Evolutionary conservation across 2,113 vertebrate genomes (phyloP), one percentile per base, ranked within the genome.

Genomic region (Sialia sialis): DNA sequence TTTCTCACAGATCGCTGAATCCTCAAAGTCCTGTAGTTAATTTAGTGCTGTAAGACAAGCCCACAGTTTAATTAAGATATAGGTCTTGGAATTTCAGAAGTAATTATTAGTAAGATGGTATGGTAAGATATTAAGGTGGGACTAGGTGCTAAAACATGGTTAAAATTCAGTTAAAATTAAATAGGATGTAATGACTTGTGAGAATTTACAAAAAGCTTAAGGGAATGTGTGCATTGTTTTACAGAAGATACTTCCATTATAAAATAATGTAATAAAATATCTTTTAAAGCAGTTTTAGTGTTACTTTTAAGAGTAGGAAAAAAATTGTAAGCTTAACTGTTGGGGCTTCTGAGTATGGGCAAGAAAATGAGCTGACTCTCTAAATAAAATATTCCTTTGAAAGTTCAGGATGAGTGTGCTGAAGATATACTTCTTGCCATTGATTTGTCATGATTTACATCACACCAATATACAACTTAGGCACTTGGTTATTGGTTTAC

Each of bases 81-180:
- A 78, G 56, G 41, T 70, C 16, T 36, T 90, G 38, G 29, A 91
- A 83, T 85, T 74, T 94, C 55, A 48, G 15, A 89, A 58, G 12
- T 1, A 9, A 59, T 83, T 84, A 80, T 66, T 66, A 52, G 12
- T 55, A 48, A 63, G 72, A 84, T 81, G 22, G 9, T 77, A n/a
- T 73, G 36, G 46, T 38, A 54, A 91, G 63, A 88, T 55, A 85
- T 9, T 49, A 76, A 90, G 68, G 29, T 73, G 46, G 34, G 63
- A 85, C 49, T 10, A 73, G 56, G 39, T 51, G 13, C 36, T 63
- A 94, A 51, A 16, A 56, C 46, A 39, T 44, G 4, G n/a, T 63
- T 83, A 85, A 82, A 83, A 85, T 77, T 76, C 62, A 77, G n/a
- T 70, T 94, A 25, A 89, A 78, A 91, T 89, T 55, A 86, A 93